Evolutionary conservation across 2,888 invertebrate species (phyloP).

Genomic region (Agelastica alni): DNA sequence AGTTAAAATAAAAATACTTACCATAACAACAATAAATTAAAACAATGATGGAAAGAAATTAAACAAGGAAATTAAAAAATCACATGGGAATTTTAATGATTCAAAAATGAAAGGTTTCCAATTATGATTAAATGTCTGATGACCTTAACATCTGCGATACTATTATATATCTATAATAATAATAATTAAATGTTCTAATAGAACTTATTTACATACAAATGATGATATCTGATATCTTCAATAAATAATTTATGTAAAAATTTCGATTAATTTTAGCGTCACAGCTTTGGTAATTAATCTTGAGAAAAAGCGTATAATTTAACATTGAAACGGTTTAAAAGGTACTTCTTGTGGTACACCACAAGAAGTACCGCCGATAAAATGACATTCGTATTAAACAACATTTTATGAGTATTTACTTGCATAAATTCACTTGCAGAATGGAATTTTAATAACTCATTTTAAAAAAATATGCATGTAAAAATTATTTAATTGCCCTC

Average conservation of each 20-base stretch:
- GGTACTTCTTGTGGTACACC: conserved; percentile 18
- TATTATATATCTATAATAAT: background rate
- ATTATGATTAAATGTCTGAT: too few species aligned
- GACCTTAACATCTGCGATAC: background rate
- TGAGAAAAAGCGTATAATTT: conserved; percentile 37
- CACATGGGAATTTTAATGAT: too few species aligned
- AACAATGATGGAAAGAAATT: too few species aligned
- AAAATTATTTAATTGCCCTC: too few species aligned
- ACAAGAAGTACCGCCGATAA: conserved; percentile 22
- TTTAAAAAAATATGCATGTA: too few species aligned
- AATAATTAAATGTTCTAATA: conserved; percentile 19
- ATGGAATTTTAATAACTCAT: too few species aligned
- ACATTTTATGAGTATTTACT: conserved; percentile 16
- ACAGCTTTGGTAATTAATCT: conserved; percentile 22
- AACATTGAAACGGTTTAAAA: conserved; percentile 36
- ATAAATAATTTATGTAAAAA: conserved; percentile 29
- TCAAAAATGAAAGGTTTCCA: too few species aligned
- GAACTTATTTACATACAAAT: conserved; percentile 37
- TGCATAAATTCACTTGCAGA: too few species aligned
- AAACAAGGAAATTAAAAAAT: too few species aligned
- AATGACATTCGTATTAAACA: conserved; percentile 21
- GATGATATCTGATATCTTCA: conserved; percentile 24
- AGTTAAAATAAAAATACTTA: too few species aligned
- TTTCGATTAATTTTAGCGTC: conserved; percentile 22
- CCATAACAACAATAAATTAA: too few species aligned